Conservation (phyloP, 2,113 vertebrate genomes). For the Heloderma charlesbogerti region DNA sequence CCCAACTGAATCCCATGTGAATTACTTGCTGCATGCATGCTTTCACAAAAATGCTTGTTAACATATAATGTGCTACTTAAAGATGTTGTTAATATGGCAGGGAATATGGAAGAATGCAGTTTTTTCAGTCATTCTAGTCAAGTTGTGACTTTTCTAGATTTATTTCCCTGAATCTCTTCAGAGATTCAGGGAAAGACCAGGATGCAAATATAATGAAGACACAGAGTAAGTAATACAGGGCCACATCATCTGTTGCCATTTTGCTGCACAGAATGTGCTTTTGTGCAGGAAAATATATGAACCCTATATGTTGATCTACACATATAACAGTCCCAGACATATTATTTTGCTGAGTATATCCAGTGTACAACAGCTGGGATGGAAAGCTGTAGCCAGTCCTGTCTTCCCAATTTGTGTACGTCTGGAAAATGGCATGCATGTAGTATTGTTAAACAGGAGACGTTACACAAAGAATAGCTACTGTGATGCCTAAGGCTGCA, state of each 20-base stretch:
- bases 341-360: neutral
- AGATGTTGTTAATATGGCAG: neutral
- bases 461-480: neutral
- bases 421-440: neutral
- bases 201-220: neutral
- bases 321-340: too few relatives aligned
- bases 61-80: neutral
- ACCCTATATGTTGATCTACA: neutral
- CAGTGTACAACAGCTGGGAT: neutral
- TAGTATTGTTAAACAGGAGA: neutral
- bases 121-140: neutral
- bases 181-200: neutral
- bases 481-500: neutral
- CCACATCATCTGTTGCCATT: too few relatives aligned
- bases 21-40: too few relatives aligned
- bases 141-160: neutral
- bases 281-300: neutral
- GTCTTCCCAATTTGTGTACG: too few relatives aligned
- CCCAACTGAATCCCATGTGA: too few relatives aligned
- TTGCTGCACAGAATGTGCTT: neutral
- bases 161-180: neutral
- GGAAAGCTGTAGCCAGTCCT: neutral
- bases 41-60: neutral
- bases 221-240: too few relatives aligned
- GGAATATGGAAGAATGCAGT: neutral